phyloP scores from a whole-genome alignment of 2,797 vertebrate species.

The Microhierax caerulescens region DNA sequence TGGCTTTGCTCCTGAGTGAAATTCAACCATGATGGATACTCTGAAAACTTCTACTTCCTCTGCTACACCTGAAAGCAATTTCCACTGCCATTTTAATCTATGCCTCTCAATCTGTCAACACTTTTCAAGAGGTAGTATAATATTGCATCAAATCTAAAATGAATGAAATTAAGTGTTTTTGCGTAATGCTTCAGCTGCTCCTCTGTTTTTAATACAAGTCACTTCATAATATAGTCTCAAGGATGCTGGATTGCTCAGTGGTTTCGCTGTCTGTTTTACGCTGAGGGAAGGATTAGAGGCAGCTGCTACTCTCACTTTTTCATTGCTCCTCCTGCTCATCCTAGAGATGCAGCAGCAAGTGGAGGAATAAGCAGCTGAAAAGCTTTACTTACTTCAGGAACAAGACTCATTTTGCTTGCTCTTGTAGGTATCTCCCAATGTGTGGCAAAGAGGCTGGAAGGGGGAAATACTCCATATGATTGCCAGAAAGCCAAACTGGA shows the following conservation, averaged over 20 bases:
- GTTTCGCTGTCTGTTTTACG: neutral
- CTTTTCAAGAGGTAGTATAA: neutral
- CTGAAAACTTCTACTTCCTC: neutral
- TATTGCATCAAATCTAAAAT: neutral
- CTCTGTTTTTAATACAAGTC: neutral
- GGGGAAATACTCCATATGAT: neutral
- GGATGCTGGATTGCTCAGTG: neutral
- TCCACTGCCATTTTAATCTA: neutral
- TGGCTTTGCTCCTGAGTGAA: neutral
- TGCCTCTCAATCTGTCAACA: neutral
- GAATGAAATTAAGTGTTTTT: neutral
- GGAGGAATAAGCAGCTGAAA: neutral
- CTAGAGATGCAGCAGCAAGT: neutral
- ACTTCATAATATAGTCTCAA: neutral
- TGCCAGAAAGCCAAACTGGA: neutral
- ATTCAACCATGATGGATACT: neutral
- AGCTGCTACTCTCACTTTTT: neutral
- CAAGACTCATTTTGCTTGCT: neutral
- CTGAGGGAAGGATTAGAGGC: neutral
- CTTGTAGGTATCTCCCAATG: neutral
- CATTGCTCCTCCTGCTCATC: neutral
- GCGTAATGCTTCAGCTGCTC: neutral
- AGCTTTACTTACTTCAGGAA: neutral
- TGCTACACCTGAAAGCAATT: neutral
- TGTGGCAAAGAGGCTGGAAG: neutral